A percentile compares a stretch with the other conserved stretches of the same genome.
Conservation (phyloP, 1,140 invertebrate species). For the Pararge aegeria region DNA sequence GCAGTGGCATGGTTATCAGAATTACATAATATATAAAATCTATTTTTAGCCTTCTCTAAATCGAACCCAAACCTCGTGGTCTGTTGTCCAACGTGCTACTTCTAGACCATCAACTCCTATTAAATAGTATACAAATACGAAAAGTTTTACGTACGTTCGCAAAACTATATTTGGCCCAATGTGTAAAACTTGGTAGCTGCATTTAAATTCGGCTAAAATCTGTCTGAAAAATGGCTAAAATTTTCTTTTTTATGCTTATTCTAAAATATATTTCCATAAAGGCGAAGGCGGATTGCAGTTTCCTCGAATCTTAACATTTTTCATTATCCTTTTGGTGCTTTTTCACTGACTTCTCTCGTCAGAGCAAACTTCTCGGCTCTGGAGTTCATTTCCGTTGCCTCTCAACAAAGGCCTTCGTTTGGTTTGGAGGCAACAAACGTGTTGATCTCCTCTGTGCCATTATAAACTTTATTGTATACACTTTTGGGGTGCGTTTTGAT, state of each 20-base stretch:
- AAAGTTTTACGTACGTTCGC: no score
- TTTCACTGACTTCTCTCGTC: background rate
- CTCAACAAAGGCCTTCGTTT: conserved; percentile 7
- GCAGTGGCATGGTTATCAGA: no score
- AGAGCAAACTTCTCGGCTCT: background rate
- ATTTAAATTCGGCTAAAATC: no score
- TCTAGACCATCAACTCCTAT: no score
- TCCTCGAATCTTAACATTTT: background rate
- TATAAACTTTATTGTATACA: background rate
- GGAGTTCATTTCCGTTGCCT: conserved; percentile 1
- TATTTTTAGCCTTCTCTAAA: no score
- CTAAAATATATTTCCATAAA: background rate
- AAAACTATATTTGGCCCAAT: no score
- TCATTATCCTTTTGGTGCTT: conserved; percentile 6
- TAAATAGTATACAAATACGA: no score
- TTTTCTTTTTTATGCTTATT: background rate
- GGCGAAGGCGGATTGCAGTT: background rate
- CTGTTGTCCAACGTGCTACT: no score
- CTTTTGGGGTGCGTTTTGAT: background rate
- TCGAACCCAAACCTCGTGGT: no score
- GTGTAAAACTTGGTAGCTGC: no score
- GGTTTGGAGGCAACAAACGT: background rate
- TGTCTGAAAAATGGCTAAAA: background rate
- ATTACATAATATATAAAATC: no score
- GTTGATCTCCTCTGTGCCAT: background rate